Conservation (phyloP, 2,797 vertebrate genomes). For the Rhabdophis nuchalis region DNA sequence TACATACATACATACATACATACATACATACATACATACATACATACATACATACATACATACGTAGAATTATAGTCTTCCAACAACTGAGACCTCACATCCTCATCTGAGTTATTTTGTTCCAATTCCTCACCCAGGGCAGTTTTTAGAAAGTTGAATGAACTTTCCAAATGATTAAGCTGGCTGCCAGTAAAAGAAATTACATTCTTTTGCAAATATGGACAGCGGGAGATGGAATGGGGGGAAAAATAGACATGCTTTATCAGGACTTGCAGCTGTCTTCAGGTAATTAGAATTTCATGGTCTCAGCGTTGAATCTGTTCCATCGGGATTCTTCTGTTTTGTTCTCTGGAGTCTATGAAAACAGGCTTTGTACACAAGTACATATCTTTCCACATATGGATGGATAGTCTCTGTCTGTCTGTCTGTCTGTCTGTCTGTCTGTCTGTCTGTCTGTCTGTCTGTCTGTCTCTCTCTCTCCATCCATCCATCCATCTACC, state of each 20-base stretch:
- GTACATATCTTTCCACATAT: background rate
- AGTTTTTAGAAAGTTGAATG: constrained; percentile 5
- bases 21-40: no score
- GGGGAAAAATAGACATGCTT: constrained; percentile 37
- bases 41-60: no score
- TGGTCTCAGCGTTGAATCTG: background rate
- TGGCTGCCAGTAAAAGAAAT: constrained; percentile 27
- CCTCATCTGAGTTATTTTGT: constrained; percentile 22
- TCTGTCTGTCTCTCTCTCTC: no score
- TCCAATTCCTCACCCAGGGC: constrained; percentile 43
- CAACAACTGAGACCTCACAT: constrained; percentile 31
- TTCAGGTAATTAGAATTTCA: constrained; percentile 51
- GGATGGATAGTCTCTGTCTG: background rate
- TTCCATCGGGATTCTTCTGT: constrained; percentile 44
- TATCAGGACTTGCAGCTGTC: constrained; percentile 52
- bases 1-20: no score
- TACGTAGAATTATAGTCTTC: background rate
- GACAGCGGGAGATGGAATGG: constrained; percentile 50
- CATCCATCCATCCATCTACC: no score
- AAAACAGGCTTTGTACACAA: constrained; percentile 1
- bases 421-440: background rate
- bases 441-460: background rate
- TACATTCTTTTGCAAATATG: constrained; percentile 38
- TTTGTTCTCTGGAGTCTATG: constrained; percentile 38
- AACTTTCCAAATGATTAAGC: constrained; percentile 41